Percentiles rank a stretch among this genome's conserved stretches.
These are phyloP conservation scores for Lytechinus pictus DNA, from an alignment of 35 echinoderm and acorn worm genomes.

Conservation along the genomic window DNA sequence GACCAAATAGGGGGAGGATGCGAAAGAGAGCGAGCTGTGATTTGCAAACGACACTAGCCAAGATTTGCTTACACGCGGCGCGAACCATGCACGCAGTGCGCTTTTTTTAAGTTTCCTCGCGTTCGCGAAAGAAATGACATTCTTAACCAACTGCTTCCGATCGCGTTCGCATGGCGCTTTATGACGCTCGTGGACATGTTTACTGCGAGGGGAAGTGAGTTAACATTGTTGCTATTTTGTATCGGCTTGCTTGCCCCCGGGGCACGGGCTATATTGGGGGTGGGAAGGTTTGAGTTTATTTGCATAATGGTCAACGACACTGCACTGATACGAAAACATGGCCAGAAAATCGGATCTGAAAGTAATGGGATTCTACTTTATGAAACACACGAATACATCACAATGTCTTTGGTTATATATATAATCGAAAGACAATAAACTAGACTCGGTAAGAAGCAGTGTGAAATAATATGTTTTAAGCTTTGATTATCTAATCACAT, in stretches of 20 bases:
- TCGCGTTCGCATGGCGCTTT: neutral
- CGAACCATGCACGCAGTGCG: neutral
- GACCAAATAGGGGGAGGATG: neutral
- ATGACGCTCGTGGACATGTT: neutral
- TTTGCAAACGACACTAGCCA: neutral
- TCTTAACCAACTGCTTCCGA: neutral
- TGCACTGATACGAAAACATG: neutral
- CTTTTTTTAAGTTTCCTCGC: neutral
- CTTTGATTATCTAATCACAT: no score
- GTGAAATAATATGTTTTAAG: no score
- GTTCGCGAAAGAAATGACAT: neutral
- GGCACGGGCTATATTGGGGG: neutral
- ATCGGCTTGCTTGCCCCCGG: conserved; percentile 16
- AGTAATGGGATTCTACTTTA: neutral
- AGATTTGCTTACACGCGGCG: conserved; percentile 7
- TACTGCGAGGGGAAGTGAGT: neutral
- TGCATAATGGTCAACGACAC: conserved; percentile 4
- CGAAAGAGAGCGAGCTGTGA: neutral
- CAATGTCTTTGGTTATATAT: no score
- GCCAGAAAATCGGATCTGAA: neutral
- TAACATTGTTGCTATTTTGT: conserved; percentile 2
- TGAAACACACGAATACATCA: neutral
- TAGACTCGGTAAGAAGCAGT: no score
- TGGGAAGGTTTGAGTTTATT: neutral
- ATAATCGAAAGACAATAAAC: no score